Conservation (phyloP, 1,140 invertebrate species). For the Drepana arcuata region DNA sequence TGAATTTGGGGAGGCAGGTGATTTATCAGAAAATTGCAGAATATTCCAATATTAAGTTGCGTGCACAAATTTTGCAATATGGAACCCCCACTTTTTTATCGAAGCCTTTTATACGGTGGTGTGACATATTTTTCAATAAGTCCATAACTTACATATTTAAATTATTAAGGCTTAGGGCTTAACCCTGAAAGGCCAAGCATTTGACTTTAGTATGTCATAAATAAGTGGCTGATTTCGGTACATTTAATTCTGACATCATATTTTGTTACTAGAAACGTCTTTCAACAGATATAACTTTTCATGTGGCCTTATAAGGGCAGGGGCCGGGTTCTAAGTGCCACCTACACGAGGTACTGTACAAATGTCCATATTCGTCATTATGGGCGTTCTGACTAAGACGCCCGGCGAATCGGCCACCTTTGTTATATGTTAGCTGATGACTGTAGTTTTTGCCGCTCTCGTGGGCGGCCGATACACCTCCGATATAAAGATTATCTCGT, state of each 20-base stretch:
- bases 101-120: too few species aligned
- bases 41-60: too few species aligned
- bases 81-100: too few species aligned
- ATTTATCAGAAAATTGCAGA: too few species aligned
- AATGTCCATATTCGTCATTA: slow-evolving; percentile 60
- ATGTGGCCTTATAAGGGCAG: slow-evolving; percentile 36
- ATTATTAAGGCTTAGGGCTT: too few species aligned
- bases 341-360: slow-evolving; percentile 43
- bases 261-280: background rate
- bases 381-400: slow-evolving; percentile 45
- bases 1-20: too few species aligned
- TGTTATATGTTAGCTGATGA: slow-evolving; percentile 50
- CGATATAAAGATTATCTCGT: slow-evolving; percentile 46
- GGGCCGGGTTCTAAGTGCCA: slow-evolving; percentile 38
- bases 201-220: too few species aligned
- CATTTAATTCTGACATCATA: background rate
- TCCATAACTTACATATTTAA: too few species aligned
- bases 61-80: too few species aligned
- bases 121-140: too few species aligned
- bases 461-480: slow-evolving; percentile 62
- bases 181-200: too few species aligned
- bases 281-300: slow-evolving; percentile 14
- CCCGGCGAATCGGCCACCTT: slow-evolving; percentile 56
- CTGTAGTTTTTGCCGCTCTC: slow-evolving; percentile 30
- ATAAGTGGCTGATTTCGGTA: background rate